Percentiles rank a stretch among this genome's conserved stretches.
phyloP scores from a whole-genome alignment of 2,888 invertebrate species.

The Phorcus lineatus region DNA sequence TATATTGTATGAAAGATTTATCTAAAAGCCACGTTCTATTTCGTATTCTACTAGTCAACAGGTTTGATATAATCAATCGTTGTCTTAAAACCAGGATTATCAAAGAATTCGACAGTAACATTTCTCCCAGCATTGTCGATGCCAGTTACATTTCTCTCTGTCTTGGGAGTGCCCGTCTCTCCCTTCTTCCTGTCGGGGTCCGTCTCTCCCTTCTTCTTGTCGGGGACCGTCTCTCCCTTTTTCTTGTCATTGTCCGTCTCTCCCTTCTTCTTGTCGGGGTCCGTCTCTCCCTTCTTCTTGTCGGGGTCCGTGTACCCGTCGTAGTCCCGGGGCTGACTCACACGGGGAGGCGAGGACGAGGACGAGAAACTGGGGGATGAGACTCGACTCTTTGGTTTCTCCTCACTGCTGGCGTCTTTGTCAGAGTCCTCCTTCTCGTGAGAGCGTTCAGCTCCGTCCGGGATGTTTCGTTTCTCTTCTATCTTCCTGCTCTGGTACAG shows the following conservation, averaged over 20 bases:
- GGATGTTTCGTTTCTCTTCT: slow-evolving; percentile 7
- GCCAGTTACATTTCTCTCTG: too few relatives aligned
- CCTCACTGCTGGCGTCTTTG: not conserved
- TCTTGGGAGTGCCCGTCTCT: too few relatives aligned
- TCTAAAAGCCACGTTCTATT: too few relatives aligned
- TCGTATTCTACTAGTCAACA: not conserved
- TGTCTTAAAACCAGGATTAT: slow-evolving; percentile 8
- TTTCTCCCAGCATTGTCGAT: not conserved
- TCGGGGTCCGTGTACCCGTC: slow-evolving; percentile 11
- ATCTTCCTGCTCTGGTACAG: slow-evolving; percentile 10
- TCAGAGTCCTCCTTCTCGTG: not conserved
- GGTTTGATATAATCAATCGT: not conserved
- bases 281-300: too few relatives aligned
- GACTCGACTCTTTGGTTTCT: not conserved
- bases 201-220: too few relatives aligned
- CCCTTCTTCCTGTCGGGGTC: too few relatives aligned
- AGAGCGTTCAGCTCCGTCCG: not conserved
- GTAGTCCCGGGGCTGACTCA: not conserved
- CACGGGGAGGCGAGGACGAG: not conserved
- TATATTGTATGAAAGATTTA: too few relatives aligned
- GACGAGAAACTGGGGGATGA: too few relatives aligned
- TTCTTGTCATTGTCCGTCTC: too few relatives aligned
- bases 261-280: not conserved
- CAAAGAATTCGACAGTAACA: not conserved
- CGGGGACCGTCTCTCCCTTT: too few relatives aligned